Evolutionary conservation across 1,140 invertebrate genomes (phyloP).

Genomic region (Sinella curviseta): DNA sequence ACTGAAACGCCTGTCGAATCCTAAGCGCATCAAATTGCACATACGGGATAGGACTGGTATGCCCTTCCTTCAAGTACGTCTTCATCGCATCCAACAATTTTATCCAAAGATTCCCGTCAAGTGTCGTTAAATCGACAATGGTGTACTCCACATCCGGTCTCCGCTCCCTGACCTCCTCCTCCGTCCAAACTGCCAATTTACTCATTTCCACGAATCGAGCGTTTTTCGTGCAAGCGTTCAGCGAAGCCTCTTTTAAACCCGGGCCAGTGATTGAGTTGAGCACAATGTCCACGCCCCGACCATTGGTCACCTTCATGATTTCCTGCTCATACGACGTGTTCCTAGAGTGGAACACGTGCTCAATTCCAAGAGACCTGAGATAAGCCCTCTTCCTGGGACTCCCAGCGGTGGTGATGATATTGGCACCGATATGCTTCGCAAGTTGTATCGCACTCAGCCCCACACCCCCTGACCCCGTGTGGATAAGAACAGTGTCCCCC

Average conservation of each 20-base stretch:
- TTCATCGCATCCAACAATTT: background rate
- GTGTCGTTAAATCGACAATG: conserved; percentile 23
- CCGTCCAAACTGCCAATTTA: conserved; percentile 35
- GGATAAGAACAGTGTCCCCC: background rate
- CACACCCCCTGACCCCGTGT: background rate
- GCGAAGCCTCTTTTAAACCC: conserved; percentile 30
- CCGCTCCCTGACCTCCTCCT: conserved; percentile 16
- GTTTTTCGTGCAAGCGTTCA: conserved; percentile 9
- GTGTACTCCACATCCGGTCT: conserved; percentile 36
- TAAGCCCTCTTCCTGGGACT: conserved; percentile 19
- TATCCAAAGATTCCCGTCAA: background rate
- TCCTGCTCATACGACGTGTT: conserved; percentile 29
- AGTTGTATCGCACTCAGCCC: conserved; percentile 54
- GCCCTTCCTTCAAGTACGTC: no score
- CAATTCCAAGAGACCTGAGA: conserved; percentile 13
- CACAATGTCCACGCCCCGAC: conserved; percentile 27
- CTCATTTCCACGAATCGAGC: conserved; percentile 38
- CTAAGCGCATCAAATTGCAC: background rate
- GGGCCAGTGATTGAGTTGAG: conserved; percentile 35
- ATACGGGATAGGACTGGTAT: background rate
- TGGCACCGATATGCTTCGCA: background rate
- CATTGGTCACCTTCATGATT: conserved; percentile 15
- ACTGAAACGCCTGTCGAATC: background rate
- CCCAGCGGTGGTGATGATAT: background rate
- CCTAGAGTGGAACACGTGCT: conserved; percentile 28